Base-by-base conservation (phyloP, 35 echinoderm and acorn worm genomes). In the Heliocidaris erythrogramma region DNA sequence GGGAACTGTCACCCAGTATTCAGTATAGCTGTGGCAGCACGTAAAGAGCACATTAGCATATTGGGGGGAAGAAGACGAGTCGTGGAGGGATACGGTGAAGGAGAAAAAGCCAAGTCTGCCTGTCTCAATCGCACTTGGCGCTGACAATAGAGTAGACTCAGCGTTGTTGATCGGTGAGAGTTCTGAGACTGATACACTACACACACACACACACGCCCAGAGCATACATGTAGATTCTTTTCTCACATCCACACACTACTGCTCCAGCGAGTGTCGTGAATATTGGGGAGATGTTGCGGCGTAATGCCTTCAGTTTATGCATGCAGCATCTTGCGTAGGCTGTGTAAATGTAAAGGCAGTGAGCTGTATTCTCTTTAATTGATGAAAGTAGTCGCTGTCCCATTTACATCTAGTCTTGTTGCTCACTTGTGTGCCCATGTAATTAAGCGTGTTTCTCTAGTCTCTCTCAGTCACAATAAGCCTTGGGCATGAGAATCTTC, bases 21-120 rank as follows among this genome's bases (percentile, higher is more conserved):
- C 10, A 16, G 52, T 27, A 27, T 65, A 30, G 59, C 21, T 31
- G 5, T 9, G 27, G 65, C 65, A 27, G 65, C 65, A n/a, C n/a
- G 65, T 78, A 78, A 78, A 78, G 65, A 78, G 65, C 65, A 21
- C 65, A 78, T 78, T 78, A 78, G 65, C 65, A 78, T 78, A 78
- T 78, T 78, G 21, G 65, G 52, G 65, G 18, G 65, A 78, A 78
- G 65, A 78, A 78, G 65, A 78, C 65, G 65, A 78, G 65, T 78
- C 27, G 65, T 78, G 17, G 65, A 78, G 27, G 65, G 65, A 78
- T 78, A 78, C 27, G 18, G 65, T 27, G 65, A 78, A 78, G 65
- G 65, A 78, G 65, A 78, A 71, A 69, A 78, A 78, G 27, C 65
- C 65, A 78, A 78, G 65, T 78, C 65, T 78, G 65, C 65, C 65